Percentiles rank a stretch among this genome's conserved stretches.
phyloP scores from a whole-genome alignment of 1,140 invertebrate species.

The Anoplolepis gracilipes region DNA sequence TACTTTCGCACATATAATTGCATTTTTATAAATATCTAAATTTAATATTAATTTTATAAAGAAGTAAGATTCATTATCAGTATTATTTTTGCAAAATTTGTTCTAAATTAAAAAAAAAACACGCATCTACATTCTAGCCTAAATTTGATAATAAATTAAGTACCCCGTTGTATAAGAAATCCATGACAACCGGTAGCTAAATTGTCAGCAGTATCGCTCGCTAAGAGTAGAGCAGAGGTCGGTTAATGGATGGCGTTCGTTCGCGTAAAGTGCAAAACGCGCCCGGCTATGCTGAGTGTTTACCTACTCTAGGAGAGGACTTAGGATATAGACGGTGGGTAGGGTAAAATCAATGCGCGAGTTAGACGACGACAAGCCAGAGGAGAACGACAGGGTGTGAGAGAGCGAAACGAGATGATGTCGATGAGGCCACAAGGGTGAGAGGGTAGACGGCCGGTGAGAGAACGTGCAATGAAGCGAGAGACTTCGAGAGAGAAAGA shows the following conservation, averaged over 20 bases:
- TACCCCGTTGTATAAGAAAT: neutral
- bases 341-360: slow-evolving; percentile 69
- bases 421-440: slow-evolving; percentile 2
- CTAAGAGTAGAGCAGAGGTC: slow-evolving; percentile 1
- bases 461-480: slow-evolving; percentile 41
- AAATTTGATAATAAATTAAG: neutral
- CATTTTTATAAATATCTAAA: neutral
- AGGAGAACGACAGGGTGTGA: slow-evolving; percentile 24
- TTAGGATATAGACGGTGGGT: slow-evolving; percentile 38
- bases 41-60: neutral
- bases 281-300: slow-evolving; percentile 51
- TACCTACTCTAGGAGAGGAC: slow-evolving; percentile 47
- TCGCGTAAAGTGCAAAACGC: slow-evolving; percentile 54
- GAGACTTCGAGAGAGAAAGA: neutral
- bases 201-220: neutral
- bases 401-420: slow-evolving; percentile 20
- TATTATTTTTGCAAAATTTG: neutral
- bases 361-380: slow-evolving; percentile 48
- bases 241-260: slow-evolving; percentile 52
- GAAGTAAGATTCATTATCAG: no score
- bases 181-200: neutral
- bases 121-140: neutral
- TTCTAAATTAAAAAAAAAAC: neutral
- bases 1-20: neutral
- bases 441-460: slow-evolving; percentile 19